Percentiles rank a stretch among this genome's conserved stretches.
Evolutionary conservation across 2,797 vertebrate genomes (phyloP).

Genomic region (Ctenopoma multispine): DNA sequence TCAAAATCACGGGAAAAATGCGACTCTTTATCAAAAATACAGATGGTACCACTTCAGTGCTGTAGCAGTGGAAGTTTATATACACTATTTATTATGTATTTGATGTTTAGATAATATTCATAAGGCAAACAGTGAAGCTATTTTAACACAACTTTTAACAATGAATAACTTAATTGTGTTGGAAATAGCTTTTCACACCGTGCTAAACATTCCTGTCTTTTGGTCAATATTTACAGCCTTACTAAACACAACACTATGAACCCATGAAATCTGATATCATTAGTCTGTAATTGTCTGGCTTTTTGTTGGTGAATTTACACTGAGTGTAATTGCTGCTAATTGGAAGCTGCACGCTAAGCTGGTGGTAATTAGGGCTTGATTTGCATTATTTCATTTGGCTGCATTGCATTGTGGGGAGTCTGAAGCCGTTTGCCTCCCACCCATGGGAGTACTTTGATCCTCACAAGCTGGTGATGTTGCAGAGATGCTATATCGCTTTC

Average conservation of each 20-base stretch:
- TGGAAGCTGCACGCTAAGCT: conserved; percentile 89
- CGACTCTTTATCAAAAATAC: conserved; percentile 80
- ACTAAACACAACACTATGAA: conserved; percentile 37
- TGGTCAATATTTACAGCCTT: conserved; percentile 58
- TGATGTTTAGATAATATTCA: conserved; percentile 56
- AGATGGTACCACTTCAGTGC: conserved; percentile 74
- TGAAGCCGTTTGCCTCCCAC: conserved; percentile 79
- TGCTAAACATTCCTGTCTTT: conserved; percentile 26
- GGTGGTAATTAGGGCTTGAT: conserved; percentile 91
- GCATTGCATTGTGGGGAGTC: conserved; percentile 63
- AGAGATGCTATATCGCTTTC: conserved; percentile 68
- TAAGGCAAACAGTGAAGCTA: conserved; percentile 18
- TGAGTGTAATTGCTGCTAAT: conserved; percentile 95
- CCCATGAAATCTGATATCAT: conserved; percentile 80
- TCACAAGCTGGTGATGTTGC: conserved; percentile 80
- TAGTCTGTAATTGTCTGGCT: conserved; percentile 86
- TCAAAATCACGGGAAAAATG: conserved; percentile 80
- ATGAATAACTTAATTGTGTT: conserved; percentile 6
- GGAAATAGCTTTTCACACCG: conserved; percentile 20
- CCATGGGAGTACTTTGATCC: conserved; percentile 84
- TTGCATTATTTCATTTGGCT: conserved; percentile 89
- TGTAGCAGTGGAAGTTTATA: conserved; percentile 35
- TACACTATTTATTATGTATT: conserved; percentile 54
- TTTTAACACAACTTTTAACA: conserved; percentile 15
- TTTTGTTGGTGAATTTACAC: conserved; percentile 91